Percentiles rank a stretch among this genome's conserved stretches.
These are phyloP conservation scores for Chlorodrepanis virens DNA, from an alignment of 2,113 vertebrate genomes.

Conservation along the genomic window DNA sequence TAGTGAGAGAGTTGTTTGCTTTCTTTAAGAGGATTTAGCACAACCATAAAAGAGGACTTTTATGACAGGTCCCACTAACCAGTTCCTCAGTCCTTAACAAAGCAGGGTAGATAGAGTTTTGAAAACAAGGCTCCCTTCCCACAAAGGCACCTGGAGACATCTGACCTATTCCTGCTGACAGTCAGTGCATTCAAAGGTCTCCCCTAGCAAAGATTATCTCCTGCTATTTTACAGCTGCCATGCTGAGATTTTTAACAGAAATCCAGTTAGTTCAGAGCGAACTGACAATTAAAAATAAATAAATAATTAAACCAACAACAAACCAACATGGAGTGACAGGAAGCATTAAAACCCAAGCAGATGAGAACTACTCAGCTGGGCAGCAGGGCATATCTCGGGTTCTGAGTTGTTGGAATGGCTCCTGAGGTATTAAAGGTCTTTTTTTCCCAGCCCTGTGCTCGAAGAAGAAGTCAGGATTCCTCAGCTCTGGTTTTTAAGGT, in stretches of 20 bases:
- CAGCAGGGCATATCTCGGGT: background rate
- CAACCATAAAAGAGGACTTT: background rate
- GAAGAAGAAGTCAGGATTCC: too few relatives aligned
- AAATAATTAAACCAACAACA: too few relatives aligned
- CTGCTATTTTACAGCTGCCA: slow-evolving; percentile 12
- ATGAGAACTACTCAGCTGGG: background rate
- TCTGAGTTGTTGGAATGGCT: too few relatives aligned
- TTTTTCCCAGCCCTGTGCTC: rapidly evolving
- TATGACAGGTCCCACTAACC: background rate
- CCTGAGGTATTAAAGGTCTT: too few relatives aligned
- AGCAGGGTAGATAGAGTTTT: background rate
- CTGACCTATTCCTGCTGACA: background rate
- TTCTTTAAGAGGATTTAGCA: background rate
- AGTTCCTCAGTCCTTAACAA: background rate
- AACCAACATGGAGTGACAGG: background rate
- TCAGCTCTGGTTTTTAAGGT: too few relatives aligned
- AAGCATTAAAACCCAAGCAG: background rate
- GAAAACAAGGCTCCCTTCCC: background rate
- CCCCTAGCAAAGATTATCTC: background rate
- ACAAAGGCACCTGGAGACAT: background rate
- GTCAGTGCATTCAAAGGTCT: background rate
- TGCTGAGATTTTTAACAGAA: slow-evolving; percentile 11
- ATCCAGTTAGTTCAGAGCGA: background rate
- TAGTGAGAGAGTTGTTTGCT: background rate
- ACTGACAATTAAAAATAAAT: background rate